These are phyloP conservation scores for Apis cerana DNA, from an alignment of 1,140 invertebrate species.

Conservation along the genomic window DNA sequence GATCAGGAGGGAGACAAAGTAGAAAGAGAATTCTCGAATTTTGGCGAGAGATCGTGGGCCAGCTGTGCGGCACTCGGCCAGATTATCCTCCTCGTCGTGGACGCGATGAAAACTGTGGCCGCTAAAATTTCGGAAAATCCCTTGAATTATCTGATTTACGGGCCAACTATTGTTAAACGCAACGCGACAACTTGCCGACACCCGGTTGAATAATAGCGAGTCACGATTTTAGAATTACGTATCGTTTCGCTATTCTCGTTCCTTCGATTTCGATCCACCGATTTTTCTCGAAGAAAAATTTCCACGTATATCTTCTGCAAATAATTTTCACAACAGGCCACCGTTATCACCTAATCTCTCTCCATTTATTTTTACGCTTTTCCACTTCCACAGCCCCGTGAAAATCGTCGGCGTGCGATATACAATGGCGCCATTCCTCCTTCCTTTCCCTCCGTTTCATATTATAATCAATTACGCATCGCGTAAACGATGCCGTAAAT, in stretches of 20 bases:
- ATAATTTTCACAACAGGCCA: no score
- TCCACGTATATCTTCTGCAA: no score
- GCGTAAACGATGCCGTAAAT: conserved; percentile 59
- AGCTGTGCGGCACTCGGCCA: conserved; percentile 58
- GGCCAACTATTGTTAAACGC: conserved; percentile 2
- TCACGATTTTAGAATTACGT: neutral
- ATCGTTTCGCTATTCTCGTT: neutral
- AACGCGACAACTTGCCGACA: neutral
- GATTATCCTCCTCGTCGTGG: conserved; percentile 44
- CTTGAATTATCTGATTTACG: conserved; percentile 26
- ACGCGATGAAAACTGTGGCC: conserved; percentile 6
- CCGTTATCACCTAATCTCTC: no score
- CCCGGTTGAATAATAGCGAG: neutral
- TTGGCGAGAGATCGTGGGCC: conserved; percentile 64
- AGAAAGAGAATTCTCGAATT: conserved; percentile 32
- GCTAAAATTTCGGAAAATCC: conserved; percentile 10
- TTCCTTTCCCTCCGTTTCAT: conserved; percentile 35
- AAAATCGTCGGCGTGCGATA: neutral
- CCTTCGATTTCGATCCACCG: no score
- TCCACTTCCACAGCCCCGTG: neutral
- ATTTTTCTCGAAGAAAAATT: neutral
- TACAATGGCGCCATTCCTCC: neutral
- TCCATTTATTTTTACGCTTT: no score
- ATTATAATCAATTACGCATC: conserved; percentile 56
- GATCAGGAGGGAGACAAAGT: no score